Base-by-base conservation (phyloP, 2,797 vertebrate genomes). In the Brotula barbata region DNA sequence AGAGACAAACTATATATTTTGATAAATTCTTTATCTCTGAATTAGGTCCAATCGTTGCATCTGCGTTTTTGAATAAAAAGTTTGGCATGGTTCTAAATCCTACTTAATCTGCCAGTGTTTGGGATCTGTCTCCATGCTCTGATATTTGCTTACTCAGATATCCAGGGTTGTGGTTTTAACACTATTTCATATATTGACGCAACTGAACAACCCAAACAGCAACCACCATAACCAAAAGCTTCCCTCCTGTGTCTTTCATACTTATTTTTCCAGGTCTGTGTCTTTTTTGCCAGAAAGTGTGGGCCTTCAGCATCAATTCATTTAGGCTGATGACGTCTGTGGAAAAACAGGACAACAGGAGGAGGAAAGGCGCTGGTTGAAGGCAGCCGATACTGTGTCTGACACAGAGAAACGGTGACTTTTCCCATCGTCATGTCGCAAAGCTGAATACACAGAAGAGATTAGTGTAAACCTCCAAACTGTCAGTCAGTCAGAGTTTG, bases 251-350 rank as follows among this genome's bases (percentile, higher is more conserved):
- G 58, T 75, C 73, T 74, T n/a, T n/a, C n/a, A n/a, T 57, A 69
- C 80, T 81, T 73, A 69, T 82, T 84, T 85, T 79, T 82, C 73
- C 78, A 77, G 68, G 68, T 80, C 60, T 64, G 49, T 47, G 23
- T 69, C 70, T 55, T 46, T 45, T 77, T 28, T 28, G 77, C 77
- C 80, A 87, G 71, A 71, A 57, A 82, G 80, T 78, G 71, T 69
- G 76, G 57, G 79, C 75, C 77, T 75, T 53, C 82, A 64, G 71
- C 76, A 81, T 87, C 43, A 84, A 88, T 88, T 87, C 84, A 83
- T 82, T 75, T 25, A 62, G 76, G 61, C 68, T 71, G 75, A 82
- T 88, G 85, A 87, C 81, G 77, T 85, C 63, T 68, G 64, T 80
- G 75, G 83, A 62, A 75, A 85, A 85, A 77, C 60, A 63, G 54